Percentiles rank a stretch among this genome's conserved stretches.
Conservation (phyloP, 1,140 invertebrate genomes). For the Drosophila truncata region DNA sequence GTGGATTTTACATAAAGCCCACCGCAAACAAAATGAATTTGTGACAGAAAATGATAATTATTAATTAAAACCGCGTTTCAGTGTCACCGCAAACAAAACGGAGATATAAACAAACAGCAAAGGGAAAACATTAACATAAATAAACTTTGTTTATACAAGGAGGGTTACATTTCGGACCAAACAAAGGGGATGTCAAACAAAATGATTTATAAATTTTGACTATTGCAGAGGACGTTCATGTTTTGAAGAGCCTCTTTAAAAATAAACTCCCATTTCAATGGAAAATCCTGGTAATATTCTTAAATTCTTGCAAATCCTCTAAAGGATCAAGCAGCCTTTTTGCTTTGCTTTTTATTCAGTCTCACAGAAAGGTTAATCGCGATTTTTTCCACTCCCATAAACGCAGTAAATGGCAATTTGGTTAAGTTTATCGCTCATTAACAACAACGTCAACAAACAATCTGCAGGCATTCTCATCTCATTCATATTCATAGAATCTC, state of each 20-base stretch:
- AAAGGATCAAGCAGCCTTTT: neutral
- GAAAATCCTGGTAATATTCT: neutral
- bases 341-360: neutral
- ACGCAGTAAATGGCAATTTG: constrained; percentile 31
- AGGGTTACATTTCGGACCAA: constrained; percentile 2
- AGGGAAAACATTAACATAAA: constrained; percentile 3
- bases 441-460: constrained; percentile 44
- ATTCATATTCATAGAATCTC: constrained; percentile 71
- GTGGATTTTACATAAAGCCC: constrained; percentile 20
- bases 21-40: constrained; percentile 47
- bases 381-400: constrained; percentile 12
- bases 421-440: constrained; percentile 65
- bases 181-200: neutral
- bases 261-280: neutral
- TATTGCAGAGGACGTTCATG: no score
- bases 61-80: constrained; percentile 76
- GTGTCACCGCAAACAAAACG: constrained; percentile 53
- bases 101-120: constrained; percentile 24
- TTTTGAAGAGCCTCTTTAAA: no score
- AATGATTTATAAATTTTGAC: neutral
- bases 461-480: constrained; percentile 46
- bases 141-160: constrained; percentile 12
- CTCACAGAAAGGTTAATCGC: constrained; percentile 10
- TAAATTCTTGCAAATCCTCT: neutral
- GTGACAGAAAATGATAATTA: constrained; percentile 62